Evolutionary conservation across 2,113 vertebrate genomes (phyloP).

Genomic region (Corydoras sp.): DNA sequence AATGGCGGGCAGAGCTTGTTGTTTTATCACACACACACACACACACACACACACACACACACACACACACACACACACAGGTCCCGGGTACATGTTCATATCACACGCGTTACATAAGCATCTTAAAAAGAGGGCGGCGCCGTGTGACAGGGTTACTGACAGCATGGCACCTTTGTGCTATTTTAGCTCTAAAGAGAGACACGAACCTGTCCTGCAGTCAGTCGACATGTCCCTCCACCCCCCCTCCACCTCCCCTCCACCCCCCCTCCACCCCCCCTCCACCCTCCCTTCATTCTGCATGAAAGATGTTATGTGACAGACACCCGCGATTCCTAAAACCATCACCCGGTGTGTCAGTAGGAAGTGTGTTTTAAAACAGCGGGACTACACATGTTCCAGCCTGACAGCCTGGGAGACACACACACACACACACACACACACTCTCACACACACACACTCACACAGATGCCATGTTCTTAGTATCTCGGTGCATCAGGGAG

Average conservation of each 20-base stretch:
- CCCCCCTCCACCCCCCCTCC: no score
- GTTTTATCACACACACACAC: no score
- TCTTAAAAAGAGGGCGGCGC: neutral
- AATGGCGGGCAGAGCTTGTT: no score
- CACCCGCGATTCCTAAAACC: slow-evolving; percentile 39
- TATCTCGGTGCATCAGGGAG: slow-evolving; percentile 33
- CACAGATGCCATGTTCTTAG: slow-evolving; percentile 30
- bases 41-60: no score
- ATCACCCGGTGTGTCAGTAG: slow-evolving; percentile 18
- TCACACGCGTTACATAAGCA: no score
- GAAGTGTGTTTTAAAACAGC: slow-evolving; percentile 37
- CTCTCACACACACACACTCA: slow-evolving; percentile 3
- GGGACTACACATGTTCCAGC: slow-evolving; percentile 39
- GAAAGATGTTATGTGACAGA: slow-evolving; percentile 46
- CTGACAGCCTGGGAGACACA: slow-evolving; percentile 40
- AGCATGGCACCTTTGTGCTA: slow-evolving; percentile 31
- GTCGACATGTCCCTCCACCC: slow-evolving; percentile 2
- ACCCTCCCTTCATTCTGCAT: slow-evolving; percentile 15
- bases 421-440: neutral
- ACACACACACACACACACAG: no score
- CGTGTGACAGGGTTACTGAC: slow-evolving; percentile 27
- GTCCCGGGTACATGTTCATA: no score
- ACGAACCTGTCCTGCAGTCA: neutral
- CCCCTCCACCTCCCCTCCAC: neutral
- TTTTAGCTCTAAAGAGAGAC: slow-evolving; percentile 15